Evolutionary conservation across 2,888 invertebrate species (phyloP), one percentile per base, ranked within the genome.

Genomic region (Polylopha cassiicola): DNA sequence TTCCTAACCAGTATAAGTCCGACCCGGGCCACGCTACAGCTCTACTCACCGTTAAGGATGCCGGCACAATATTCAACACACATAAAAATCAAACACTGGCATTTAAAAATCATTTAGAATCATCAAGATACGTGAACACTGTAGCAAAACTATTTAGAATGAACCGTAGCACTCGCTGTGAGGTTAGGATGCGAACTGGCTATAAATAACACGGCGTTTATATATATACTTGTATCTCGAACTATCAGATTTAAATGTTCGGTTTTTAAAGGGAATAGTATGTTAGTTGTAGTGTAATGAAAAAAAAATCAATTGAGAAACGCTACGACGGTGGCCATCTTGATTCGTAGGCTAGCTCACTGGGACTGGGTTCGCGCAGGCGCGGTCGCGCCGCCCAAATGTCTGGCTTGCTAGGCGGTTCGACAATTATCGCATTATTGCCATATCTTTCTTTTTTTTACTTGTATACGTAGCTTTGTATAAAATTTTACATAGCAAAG

Each of bases 221-320:
- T 13, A 16, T 13, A 29, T 44, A 43, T 31, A 27, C 27, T 28
- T 26, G 4, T 37, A 43, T 37, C 21, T 29, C 50, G 42, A 50
- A 46, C 48, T 38, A 38, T 30, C 22, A 39, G 39, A 42, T 36
- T 33, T 37, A 46, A 28, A 23, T 39, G 17, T 39, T 36, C 50
- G 51, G 55, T 51, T 54, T 53, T 51, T 58, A 56, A 48, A 51
- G 55, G 8, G 14, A 6, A 20, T 22, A 52, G 53, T 50, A 54
- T 53, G 48, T 52, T 51, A 52, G 52, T 51, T 53, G 60, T 61
- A 58, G 59, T 61, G 63, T 65, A 65, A 60, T 67, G 68, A 61
- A 67, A 71, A 76, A 70, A 79, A 76, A 79, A 79, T 79, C 78
- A 80, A 78, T 73, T 66, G 59, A 53, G 58, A 61, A 66, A 73